Evolutionary conservation across 2,797 vertebrate species (phyloP), one percentile per base, ranked within the genome.

Genomic region (Melopsittacus undulatus): DNA sequence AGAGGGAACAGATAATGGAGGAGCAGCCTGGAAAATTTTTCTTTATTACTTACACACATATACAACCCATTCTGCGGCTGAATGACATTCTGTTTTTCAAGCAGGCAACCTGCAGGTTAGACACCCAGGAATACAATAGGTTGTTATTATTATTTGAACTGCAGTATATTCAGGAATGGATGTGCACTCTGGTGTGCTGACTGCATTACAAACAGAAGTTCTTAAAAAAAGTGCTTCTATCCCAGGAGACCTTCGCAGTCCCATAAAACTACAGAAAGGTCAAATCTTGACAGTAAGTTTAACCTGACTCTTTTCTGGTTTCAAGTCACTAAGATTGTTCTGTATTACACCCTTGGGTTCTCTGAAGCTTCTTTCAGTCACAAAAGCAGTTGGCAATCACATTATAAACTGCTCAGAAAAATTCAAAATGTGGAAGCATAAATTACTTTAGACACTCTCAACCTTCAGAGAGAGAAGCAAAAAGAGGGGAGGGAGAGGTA

Each of bases 331-430:
- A 9, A 3, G 40, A 72, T 27, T 42, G n/a, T 87, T 95, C 93
- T 72, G 46, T 94, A 92, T 77, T 87, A 78, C 26, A 95, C 90
- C 72, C 93, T 83, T 95, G 93, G 48, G 93, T 64, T 95, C 43
- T 90, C 48, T 52, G 46, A 42, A 89, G 74, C 77, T 94, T 70
- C 43, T 80, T 90, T 76, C 81, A 87, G 83, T 70, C 81, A 80
- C 61, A 83, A 89, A 93, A 89, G 36, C 64, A 90, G 90, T 97
- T 92, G 42, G 72, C 56, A 94, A 74, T 72, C 20, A 68, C 86
- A 32, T 85, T 68, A 92, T 59, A 85, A 93, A 80, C 68, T 80
- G 86, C 48, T 89, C 52, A 62, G 68, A 87, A 77, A 95, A 95
- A 95, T 77, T 82, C 36, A 87, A 70, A 93, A 85, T 75, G 64